These are phyloP conservation scores for Dicrostonyx torquatus DNA, from an alignment of 2,797 vertebrate species.

Conservation along the genomic window DNA sequence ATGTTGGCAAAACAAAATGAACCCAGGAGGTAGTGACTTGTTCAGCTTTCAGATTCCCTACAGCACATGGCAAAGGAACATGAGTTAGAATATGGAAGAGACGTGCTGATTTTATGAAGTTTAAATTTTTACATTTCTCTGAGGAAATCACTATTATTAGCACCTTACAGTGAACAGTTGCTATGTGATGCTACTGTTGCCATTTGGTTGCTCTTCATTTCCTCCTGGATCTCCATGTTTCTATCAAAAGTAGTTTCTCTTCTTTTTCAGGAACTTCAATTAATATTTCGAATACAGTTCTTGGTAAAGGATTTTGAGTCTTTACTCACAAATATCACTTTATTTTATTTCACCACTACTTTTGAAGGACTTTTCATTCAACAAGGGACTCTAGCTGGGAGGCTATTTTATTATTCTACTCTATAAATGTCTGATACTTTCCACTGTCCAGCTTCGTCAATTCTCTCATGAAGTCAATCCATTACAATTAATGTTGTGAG, in stretches of 20 bases:
- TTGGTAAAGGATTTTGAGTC: neutral
- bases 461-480: neutral
- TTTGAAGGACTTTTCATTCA: neutral
- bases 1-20: neutral
- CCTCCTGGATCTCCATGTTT: neutral
- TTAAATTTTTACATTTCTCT: neutral
- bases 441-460: neutral
- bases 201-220: neutral
- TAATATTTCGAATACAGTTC: neutral
- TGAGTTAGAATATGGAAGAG: neutral
- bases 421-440: neutral
- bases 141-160: neutral
- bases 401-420: neutral
- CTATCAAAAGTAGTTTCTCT: neutral
- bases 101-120: neutral
- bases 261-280: neutral
- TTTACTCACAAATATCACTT: neutral
- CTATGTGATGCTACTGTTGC: neutral
- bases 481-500: neutral
- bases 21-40: neutral
- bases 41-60: neutral
- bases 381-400: neutral
- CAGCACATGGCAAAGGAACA: neutral
- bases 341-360: neutral
- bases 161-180: neutral